phyloP scores from a whole-genome alignment of 2,888 invertebrate species.

The Halictus ligatus region DNA sequence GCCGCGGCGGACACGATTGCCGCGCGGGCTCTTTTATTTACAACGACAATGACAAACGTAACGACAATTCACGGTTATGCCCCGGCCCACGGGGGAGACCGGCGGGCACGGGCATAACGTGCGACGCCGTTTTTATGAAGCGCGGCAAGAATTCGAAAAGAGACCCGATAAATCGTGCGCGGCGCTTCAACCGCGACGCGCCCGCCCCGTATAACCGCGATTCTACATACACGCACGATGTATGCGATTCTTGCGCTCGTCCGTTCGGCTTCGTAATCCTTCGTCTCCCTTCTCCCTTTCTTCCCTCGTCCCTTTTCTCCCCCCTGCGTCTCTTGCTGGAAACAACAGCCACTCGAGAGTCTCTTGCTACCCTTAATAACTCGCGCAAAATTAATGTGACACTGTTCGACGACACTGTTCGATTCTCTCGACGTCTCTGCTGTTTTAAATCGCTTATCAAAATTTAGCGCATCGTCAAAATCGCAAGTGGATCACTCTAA shows the following conservation, averaged over 20 bases:
- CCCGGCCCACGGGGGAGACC: constrained; percentile 20
- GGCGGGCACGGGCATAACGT: constrained; percentile 57
- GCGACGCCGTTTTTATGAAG: constrained; percentile 72
- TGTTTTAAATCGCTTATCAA: too few relatives aligned
- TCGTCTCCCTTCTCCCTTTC: neutral
- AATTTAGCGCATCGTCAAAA: too few relatives aligned
- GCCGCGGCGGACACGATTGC: constrained; percentile 60
- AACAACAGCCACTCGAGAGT: too few relatives aligned
- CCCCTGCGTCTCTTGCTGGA: too few relatives aligned
- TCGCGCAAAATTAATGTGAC: too few relatives aligned
- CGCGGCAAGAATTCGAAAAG: constrained; percentile 75
- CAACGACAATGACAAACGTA: constrained; percentile 76
- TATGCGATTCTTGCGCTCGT: constrained; percentile 32
- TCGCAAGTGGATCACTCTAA: neutral
- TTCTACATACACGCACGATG: constrained; percentile 7
- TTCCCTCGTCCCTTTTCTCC: neutral
- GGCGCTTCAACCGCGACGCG: constrained; percentile 50
- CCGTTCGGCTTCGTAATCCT: constrained; percentile 30
- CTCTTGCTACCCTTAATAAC: too few relatives aligned
- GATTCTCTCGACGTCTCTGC: too few relatives aligned
- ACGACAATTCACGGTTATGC: constrained; percentile 73
- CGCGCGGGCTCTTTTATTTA: constrained; percentile 69
- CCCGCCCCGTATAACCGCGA: neutral
- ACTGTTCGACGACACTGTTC: too few relatives aligned
- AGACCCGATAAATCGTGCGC: constrained; percentile 70